Evolutionary conservation across 2,888 invertebrate genomes (phyloP).

Genomic region (Polyommatus icarus): DNA sequence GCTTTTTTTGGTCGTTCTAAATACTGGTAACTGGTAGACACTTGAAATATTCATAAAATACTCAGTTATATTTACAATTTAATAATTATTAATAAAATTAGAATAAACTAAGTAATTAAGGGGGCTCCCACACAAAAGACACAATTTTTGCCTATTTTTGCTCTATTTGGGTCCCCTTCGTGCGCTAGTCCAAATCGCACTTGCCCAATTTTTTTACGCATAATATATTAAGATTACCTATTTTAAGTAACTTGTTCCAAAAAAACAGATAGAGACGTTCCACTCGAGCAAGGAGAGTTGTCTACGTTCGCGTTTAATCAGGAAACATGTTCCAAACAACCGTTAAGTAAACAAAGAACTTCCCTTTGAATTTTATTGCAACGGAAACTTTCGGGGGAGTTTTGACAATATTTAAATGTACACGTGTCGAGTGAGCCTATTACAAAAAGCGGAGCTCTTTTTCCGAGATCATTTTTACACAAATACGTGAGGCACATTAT

Average conservation of each 20-base stretch:
- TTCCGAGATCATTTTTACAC: conserved; percentile 33
- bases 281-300: not conserved
- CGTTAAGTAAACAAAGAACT: conserved; percentile 26
- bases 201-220: not conserved
- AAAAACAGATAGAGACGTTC: not conserved
- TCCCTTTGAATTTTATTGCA: conserved; percentile 25
- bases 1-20: no score
- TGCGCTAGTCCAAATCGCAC: no score
- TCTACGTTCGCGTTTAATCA: conserved; percentile 9
- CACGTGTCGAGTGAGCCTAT: conserved; percentile 12
- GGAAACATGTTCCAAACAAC: conserved; percentile 26
- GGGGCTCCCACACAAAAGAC: no score
- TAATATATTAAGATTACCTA: not conserved
- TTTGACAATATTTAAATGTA: conserved; percentile 24
- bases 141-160: no score
- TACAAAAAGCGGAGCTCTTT: conserved; percentile 40
- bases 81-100: no score
- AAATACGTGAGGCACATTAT: conserved; percentile 50
- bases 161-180: no score
- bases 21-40: no score
- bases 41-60: no score
- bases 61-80: no score
- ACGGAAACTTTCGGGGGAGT: conserved; percentile 20
- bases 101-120: no score
- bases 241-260: not conserved